Evolutionary conservation across 2,113 vertebrate genomes (phyloP).

Genomic region (Oceanodroma tethys): DNA sequence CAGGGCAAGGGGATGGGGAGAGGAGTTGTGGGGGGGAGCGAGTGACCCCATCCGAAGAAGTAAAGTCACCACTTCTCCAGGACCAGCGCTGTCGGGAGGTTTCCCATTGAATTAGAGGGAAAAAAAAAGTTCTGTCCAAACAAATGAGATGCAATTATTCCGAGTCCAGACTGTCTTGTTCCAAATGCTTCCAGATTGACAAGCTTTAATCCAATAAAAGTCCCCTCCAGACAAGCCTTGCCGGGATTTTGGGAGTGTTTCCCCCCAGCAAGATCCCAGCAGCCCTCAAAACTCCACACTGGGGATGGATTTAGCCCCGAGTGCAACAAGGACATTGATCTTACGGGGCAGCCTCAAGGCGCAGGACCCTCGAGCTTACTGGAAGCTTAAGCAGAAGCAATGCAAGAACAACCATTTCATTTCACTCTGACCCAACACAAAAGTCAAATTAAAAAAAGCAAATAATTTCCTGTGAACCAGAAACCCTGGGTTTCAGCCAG

Average conservation of each 20-base stretch:
- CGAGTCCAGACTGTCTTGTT: not conserved
- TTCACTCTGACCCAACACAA: not conserved
- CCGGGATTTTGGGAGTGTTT: not conserved
- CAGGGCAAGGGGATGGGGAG: not conserved
- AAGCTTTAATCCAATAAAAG: not conserved
- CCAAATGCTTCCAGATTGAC: not conserved
- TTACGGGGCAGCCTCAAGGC: not conserved
- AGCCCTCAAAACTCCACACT: not conserved
- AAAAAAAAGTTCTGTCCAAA: not conserved
- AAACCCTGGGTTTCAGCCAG: not conserved
- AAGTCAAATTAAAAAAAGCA: not conserved
- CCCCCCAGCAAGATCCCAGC: not conserved
- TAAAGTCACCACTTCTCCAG: not conserved
- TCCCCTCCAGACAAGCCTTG: not conserved
- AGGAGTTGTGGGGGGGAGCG: not conserved
- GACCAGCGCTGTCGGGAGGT: not conserved
- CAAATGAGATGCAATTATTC: not conserved
- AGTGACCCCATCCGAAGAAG: not conserved
- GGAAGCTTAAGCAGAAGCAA: not conserved
- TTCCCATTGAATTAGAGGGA: not conserved
- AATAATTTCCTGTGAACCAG: conserved; percentile 30
- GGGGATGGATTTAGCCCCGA: not conserved
- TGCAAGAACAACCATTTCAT: not conserved
- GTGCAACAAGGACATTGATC: not conserved
- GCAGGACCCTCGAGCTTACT: not conserved